phyloP scores from a whole-genome alignment of 2,113 vertebrate species.

The Orycteropus afer region DNA sequence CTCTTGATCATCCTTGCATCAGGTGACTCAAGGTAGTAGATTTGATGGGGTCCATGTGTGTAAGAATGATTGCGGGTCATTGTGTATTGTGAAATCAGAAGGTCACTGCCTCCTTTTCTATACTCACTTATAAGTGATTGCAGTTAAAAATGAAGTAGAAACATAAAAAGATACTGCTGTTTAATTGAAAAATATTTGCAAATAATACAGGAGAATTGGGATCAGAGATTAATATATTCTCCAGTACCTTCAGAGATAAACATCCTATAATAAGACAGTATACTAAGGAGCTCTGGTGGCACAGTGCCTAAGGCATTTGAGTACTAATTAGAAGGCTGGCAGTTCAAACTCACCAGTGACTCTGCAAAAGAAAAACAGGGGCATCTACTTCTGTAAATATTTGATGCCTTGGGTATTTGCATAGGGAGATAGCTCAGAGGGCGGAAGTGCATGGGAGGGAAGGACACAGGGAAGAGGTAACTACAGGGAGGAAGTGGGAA shows the following conservation, averaged over 20 bases:
- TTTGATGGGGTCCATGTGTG: background rate
- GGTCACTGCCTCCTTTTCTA: background rate
- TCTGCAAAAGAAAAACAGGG: too few relatives aligned
- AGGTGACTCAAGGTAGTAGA: background rate
- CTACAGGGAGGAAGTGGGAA: too few relatives aligned
- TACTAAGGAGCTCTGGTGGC: too few relatives aligned
- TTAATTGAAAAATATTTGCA: slow-evolving; percentile 18
- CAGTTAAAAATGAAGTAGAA: background rate
- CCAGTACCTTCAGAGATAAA: background rate
- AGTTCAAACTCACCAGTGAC: too few relatives aligned
- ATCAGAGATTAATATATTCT: background rate
- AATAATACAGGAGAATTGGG: background rate
- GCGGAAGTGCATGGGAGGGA: too few relatives aligned
- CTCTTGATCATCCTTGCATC: background rate
- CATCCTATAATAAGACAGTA: too few relatives aligned
- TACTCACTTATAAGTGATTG: background rate
- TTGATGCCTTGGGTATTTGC: too few relatives aligned
- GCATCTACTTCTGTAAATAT: too few relatives aligned
- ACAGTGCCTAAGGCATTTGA: too few relatives aligned
- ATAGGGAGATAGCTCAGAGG: too few relatives aligned
- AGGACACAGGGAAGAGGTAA: too few relatives aligned
- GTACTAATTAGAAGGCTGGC: too few relatives aligned
- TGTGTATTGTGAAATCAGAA: background rate
- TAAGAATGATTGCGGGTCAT: background rate
- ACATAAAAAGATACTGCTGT: background rate